A percentile compares a stretch with the other conserved stretches of the same genome.
Conservation (phyloP, 2,888 invertebrate genomes). For the Lottia scabra region DNA sequence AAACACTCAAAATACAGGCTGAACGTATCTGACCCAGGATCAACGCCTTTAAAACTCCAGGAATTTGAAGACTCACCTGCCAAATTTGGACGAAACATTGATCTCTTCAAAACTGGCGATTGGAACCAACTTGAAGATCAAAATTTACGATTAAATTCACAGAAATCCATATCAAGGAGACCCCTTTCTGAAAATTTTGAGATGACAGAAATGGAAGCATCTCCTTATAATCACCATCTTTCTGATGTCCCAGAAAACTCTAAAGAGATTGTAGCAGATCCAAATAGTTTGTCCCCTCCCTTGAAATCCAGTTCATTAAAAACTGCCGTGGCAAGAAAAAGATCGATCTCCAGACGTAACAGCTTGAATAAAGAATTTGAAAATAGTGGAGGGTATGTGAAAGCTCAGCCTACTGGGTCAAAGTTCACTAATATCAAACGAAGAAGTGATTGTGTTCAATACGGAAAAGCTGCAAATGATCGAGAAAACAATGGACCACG, state of each 20-base stretch:
- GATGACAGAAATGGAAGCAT: slow-evolving; percentile 16
- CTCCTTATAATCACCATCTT: slow-evolving; percentile 19
- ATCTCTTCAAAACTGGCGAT: slow-evolving; percentile 33
- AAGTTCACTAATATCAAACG: neutral
- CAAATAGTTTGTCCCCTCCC: neutral
- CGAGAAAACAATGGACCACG: neutral
- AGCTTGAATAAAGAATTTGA: neutral
- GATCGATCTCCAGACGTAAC: neutral
- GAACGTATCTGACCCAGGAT: slow-evolving; percentile 11
- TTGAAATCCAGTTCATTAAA: neutral
- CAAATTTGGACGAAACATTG: slow-evolving; percentile 34
- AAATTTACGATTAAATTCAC: neutral
- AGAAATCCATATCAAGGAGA: slow-evolving; percentile 4
- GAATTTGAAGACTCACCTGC: slow-evolving; percentile 34
- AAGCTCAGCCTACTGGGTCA: neutral
- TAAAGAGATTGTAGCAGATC: neutral
- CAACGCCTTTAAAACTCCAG: slow-evolving; percentile 27
- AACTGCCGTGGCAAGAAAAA: neutral
- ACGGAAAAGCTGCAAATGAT: neutral
- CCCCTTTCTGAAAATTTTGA: neutral
- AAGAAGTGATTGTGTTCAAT: neutral
- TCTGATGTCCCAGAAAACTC: neutral
- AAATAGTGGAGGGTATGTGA: neutral
- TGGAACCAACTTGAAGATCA: slow-evolving; percentile 36
- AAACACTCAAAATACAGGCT: neutral